Evolutionary conservation across 2,113 vertebrate genomes (phyloP).

Genomic region (Chrysochloris asiatica): DNA sequence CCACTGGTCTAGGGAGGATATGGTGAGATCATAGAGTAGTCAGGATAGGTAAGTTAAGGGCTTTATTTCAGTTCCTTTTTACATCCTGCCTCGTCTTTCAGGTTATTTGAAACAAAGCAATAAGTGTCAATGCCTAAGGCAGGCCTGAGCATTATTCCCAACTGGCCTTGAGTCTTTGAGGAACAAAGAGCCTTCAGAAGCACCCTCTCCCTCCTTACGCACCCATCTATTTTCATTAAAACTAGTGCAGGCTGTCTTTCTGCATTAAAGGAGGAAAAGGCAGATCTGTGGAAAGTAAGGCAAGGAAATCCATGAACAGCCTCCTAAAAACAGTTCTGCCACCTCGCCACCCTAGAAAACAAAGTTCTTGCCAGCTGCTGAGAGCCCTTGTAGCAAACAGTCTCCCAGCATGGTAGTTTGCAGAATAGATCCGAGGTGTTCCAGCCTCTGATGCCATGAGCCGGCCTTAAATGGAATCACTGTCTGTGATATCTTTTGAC

Average conservation of each 20-base stretch:
- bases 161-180: background rate
- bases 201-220: background rate
- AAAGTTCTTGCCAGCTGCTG: conserved; percentile 49
- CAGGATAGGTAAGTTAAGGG: background rate
- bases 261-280: conserved; percentile 56
- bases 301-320: conserved; percentile 52
- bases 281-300: conserved; percentile 55
- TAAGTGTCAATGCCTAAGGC: background rate
- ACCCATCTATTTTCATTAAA: background rate
- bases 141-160: fast-evolving
- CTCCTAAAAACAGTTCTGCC: conserved; percentile 66
- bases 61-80: background rate
- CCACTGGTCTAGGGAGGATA: background rate
- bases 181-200: background rate
- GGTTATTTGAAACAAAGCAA: background rate
- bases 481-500: conserved; percentile 68
- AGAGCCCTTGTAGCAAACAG: background rate
- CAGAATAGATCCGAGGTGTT: background rate
- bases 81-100: background rate
- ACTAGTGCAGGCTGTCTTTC: background rate
- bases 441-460: background rate
- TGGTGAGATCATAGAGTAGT: background rate
- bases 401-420: background rate
- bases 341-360: conserved; percentile 44
- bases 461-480: conserved; percentile 58